Evolutionary conservation across 1,140 invertebrate species (phyloP).

Genomic region (Coelopa frigida): DNA sequence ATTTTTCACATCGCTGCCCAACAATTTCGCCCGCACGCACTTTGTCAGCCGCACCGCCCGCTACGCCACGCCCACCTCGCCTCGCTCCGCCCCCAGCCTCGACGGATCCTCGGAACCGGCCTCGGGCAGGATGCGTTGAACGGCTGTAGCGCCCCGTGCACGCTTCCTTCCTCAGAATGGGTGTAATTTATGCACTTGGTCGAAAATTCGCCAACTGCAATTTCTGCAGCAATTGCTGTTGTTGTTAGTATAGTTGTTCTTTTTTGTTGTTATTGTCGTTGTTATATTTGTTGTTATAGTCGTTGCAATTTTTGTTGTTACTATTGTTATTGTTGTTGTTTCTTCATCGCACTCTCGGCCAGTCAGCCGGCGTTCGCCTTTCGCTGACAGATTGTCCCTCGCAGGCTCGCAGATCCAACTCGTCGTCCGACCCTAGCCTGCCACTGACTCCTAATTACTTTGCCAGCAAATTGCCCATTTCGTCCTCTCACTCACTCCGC

Average conservation of each 20-base stretch:
- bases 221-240: background rate
- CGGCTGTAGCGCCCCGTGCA: no score
- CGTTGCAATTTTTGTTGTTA: background rate
- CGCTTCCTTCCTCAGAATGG: no score
- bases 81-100: background rate
- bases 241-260: background rate
- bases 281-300: background rate
- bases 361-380: no score
- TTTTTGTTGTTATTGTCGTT: background rate
- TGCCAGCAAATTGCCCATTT: background rate
- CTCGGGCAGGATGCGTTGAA: no score
- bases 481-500: background rate
- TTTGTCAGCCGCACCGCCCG: background rate
- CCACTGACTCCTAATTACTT: background rate
- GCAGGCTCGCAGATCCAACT: no score
- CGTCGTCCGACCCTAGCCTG: background rate
- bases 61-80: background rate
- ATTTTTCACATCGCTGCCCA: slow-evolving; percentile 15
- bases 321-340: background rate
- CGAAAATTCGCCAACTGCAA: background rate
- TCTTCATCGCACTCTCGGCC: no score
- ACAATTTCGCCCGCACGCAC: slow-evolving; percentile 16
- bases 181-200: no score
- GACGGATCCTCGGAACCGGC: background rate
- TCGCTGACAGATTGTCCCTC: no score